These are phyloP conservation scores for Gadus chalcogrammus DNA, from an alignment of 2,113 vertebrate genomes.

Conservation along the genomic window DNA sequence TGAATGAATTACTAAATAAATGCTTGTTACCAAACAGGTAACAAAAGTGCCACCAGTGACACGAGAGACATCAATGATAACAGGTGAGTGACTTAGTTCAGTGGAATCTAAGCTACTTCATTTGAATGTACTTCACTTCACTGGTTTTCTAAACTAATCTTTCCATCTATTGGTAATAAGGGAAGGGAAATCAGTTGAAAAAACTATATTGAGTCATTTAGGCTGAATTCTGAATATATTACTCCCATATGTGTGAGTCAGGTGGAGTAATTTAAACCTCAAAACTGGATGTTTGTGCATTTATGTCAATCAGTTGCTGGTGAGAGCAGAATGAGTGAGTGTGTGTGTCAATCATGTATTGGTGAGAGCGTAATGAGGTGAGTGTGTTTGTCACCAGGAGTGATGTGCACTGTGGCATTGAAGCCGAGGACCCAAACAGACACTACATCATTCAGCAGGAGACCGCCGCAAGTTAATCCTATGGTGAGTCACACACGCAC, in stretches of 20 bases:
- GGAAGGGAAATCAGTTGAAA: not conserved
- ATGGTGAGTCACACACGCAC: constrained; percentile 43
- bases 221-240: not conserved
- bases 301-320: not conserved
- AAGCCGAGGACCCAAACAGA: constrained; percentile 82
- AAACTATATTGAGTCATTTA: not conserved
- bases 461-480: constrained; percentile 85
- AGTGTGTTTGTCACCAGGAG: constrained; percentile 65
- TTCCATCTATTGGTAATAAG: no score
- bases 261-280: no score
- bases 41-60: constrained; percentile 56
- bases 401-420: constrained; percentile 80
- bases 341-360: constrained; percentile 8
- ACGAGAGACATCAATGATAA: constrained; percentile 90
- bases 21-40: constrained; percentile 64
- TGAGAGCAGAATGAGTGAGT: not conserved
- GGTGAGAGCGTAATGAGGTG: not conserved
- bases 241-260: no score
- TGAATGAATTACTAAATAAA: no score
- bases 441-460: constrained; percentile 83
- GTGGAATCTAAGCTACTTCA: not conserved
- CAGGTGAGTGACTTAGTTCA: constrained; percentile 63
- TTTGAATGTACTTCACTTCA: not conserved
- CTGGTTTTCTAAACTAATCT: no score
- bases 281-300: not conserved